Percentiles rank a stretch among this genome's conserved stretches.
Conservation (phyloP, 2,888 invertebrate species). For the Dorcus parallelipipedus region DNA sequence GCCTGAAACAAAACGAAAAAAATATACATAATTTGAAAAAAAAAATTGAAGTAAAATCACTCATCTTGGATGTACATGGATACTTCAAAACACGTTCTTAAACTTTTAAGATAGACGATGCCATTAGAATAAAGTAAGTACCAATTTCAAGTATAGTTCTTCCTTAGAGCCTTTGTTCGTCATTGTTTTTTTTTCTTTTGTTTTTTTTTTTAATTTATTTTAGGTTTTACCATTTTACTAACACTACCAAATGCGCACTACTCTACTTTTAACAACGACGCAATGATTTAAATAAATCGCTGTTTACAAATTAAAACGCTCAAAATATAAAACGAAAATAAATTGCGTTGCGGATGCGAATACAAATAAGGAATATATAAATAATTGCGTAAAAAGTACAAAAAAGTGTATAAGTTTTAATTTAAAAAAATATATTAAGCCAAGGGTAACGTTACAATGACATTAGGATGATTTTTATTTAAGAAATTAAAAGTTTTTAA, state of each 20-base stretch:
- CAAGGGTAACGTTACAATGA: no score
- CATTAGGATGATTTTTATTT: no score
- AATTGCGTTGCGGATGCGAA: background rate
- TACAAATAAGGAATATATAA: no score
- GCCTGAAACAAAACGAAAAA: conserved; percentile 15
- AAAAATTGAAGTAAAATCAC: background rate
- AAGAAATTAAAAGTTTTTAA: no score
- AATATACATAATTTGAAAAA: background rate
- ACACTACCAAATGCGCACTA: background rate
- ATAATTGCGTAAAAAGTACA: no score
- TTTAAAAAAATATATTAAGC: no score
- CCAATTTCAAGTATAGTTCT: conserved; percentile 10
- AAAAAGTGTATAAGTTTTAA: no score
- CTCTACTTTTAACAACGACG: background rate
- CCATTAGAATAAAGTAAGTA: conserved; percentile 12
- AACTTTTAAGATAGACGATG: background rate
- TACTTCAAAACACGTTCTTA: background rate
- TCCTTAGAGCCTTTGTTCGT: background rate
- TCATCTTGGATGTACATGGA: no score
- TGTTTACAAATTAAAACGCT: no score
- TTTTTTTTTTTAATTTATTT: no score
- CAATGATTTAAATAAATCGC: background rate
- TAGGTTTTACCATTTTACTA: no score
- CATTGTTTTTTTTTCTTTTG: no score
- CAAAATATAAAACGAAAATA: background rate